These are phyloP conservation scores for Peromyscus aztecus DNA, from an alignment of 2,797 vertebrate species.

Conservation along the genomic window DNA sequence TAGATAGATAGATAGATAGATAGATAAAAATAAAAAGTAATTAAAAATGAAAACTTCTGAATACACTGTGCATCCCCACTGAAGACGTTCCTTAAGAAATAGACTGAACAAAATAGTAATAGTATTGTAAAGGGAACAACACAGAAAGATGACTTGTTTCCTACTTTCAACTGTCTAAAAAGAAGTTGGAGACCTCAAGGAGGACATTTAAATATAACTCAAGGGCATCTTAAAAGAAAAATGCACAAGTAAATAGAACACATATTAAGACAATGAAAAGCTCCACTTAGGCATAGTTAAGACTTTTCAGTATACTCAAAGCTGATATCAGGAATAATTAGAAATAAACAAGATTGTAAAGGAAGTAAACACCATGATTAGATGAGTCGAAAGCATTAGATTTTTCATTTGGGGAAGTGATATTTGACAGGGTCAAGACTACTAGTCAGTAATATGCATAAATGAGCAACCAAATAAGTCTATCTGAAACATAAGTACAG, in stretches of 20 bases:
- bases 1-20: not conserved
- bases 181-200: conserved; percentile 16
- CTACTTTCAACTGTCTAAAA: conserved; percentile 20
- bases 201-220: conserved; percentile 60
- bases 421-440: not conserved
- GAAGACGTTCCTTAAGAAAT: conserved; percentile 35
- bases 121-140: conserved; percentile 1
- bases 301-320: conserved; percentile 61
- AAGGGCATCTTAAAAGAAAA: conserved; percentile 60
- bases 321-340: conserved; percentile 58
- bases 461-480: not conserved
- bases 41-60: not conserved
- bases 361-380: conserved; percentile 26
- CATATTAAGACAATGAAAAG: conserved; percentile 71
- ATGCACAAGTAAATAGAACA: conserved; percentile 45
- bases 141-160: conserved; percentile 27
- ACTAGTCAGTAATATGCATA: not conserved
- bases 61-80: not conserved
- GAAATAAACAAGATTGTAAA: conserved; percentile 39
- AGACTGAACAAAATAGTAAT: conserved; percentile 42
- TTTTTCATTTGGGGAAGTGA: conserved; percentile 23
- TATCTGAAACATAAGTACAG: not conserved
- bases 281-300: conserved; percentile 36
- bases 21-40: not conserved
- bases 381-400: not conserved